These are phyloP conservation scores for Cyclura pinguis DNA, from an alignment of 2,797 vertebrate genomes.

Conservation along the genomic window DNA sequence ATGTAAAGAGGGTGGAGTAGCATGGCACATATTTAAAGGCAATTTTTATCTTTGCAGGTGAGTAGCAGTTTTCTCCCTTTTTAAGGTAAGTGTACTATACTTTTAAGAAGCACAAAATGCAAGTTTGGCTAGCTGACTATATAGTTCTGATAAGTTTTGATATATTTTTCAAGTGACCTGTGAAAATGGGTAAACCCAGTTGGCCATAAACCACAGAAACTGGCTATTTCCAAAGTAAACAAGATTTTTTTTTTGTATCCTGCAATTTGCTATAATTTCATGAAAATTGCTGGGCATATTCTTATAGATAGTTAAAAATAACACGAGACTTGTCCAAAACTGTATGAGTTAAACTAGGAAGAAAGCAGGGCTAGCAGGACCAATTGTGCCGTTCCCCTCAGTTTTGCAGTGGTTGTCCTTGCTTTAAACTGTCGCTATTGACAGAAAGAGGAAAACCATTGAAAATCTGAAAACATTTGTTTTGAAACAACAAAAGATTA, in stretches of 20 bases:
- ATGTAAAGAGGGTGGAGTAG: neutral
- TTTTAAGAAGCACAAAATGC: neutral
- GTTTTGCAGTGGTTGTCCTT: neutral
- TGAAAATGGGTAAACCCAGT: conserved; percentile 36
- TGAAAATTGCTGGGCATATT: neutral
- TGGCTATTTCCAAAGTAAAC: conserved; percentile 36
- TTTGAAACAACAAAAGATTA: neutral
- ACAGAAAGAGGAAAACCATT: neutral
- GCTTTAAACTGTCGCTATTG: neutral
- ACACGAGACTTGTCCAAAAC: neutral
- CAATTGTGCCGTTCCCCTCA: neutral
- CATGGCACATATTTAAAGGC: conserved; percentile 16
- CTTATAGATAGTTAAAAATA: neutral
- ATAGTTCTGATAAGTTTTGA: neutral
- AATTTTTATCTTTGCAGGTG: conserved; percentile 66
- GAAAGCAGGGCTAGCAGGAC: neutral
- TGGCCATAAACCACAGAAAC: neutral
- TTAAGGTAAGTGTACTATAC: conserved; percentile 54
- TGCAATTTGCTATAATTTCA: neutral
- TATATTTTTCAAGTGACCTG: conserved; percentile 40
- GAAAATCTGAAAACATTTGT: neutral
- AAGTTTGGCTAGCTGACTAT: conserved; percentile 17
- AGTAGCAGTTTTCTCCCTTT: conserved; percentile 51
- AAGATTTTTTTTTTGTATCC: neutral
- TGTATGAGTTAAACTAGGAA: neutral